phyloP scores from a whole-genome alignment of 2,888 invertebrate species.

The Lamproptera curius region DNA sequence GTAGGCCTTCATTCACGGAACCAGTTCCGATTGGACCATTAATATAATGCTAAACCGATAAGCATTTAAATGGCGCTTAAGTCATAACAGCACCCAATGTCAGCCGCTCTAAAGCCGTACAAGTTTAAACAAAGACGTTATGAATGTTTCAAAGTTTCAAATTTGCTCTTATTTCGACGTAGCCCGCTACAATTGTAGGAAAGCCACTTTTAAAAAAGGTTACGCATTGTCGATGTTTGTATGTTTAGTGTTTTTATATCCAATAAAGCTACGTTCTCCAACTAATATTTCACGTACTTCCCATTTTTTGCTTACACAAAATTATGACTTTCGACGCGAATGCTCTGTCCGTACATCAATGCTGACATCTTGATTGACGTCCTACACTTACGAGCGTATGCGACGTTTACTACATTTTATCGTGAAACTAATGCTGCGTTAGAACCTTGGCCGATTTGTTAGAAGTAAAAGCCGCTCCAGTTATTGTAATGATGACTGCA shows the following conservation, averaged over 20 bases:
- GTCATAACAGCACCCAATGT: too few species aligned
- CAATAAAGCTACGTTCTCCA: not conserved
- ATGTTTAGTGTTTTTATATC: not conserved
- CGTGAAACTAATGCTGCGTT: slow-evolving; percentile 37
- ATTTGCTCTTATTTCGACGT: too few species aligned
- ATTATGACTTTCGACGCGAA: slow-evolving; percentile 15
- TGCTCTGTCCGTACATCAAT: slow-evolving; percentile 33
- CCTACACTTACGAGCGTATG: slow-evolving; percentile 39
- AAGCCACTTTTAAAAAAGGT: too few species aligned
- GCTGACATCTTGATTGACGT: slow-evolving; percentile 63
- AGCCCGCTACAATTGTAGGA: too few species aligned
- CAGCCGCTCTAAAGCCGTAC: too few species aligned
- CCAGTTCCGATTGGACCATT: slow-evolving; percentile 22
- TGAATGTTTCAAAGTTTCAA: too few species aligned
- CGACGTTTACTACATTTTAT: slow-evolving; percentile 43
- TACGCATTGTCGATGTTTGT: not conserved
- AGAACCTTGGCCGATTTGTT: slow-evolving; percentile 53
- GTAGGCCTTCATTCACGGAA: slow-evolving; percentile 44
- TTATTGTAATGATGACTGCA: slow-evolving; percentile 1
- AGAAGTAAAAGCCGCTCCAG: slow-evolving; percentile 20
- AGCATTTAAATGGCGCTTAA: too few species aligned
- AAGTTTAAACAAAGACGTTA: too few species aligned
- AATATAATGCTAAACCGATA: slow-evolving; percentile 10
- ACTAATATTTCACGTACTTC: not conserved
- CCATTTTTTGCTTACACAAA: slow-evolving; percentile 19